Evolutionary conservation across 2,113 vertebrate genomes (phyloP), one percentile per base, ranked within the genome.

Genomic region (Halichoeres trimaculatus): DNA sequence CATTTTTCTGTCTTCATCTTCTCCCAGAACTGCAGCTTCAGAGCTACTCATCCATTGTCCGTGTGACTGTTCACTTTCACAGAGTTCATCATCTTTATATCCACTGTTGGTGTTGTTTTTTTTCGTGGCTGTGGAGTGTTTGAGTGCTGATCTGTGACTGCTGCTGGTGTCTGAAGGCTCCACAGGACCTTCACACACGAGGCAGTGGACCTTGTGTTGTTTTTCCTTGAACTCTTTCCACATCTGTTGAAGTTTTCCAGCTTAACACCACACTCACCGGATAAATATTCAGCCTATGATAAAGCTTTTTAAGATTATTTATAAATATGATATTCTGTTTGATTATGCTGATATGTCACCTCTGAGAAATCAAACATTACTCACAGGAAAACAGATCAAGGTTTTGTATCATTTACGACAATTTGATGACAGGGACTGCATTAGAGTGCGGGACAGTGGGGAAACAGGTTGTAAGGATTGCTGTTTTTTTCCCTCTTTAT

Each of bases 151-250:
- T 69, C 66, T 82, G 79, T 88, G 71, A 72, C 82, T 34, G 35
- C 71, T 35, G 76, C 71, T 65, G 57, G 84, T 92, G 90, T 90
- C 61, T 81, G 86, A 83, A 91, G 92, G 88, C 80, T 85, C 87
- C 77, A n/a, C 56, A 19, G 83, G 86, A 90, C 89, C 89, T 93
- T 93, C 88, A 78, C 79, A 90, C 86, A 88, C 60, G 3, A 78
- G 63, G 45, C 78, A 23, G 65, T 24, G 20, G 12, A 56, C 17
- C 51, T 58, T 53, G 58, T 82, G 69, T 56, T 24, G 84, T 64
- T 78, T 64, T 78, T 54, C 79, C 84, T 91, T 89, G 78, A 85
- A 88, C 73, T 85, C 77, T 79, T 71, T 88, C 77, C 83, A 80
- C 57, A 68, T 82, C 80, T 88, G 69, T 17, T 70, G 66, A 70